Percentiles rank a stretch among this genome's conserved stretches.
Conservation (phyloP, 2,113 vertebrate genomes). For the Corythoichthys intestinalis region DNA sequence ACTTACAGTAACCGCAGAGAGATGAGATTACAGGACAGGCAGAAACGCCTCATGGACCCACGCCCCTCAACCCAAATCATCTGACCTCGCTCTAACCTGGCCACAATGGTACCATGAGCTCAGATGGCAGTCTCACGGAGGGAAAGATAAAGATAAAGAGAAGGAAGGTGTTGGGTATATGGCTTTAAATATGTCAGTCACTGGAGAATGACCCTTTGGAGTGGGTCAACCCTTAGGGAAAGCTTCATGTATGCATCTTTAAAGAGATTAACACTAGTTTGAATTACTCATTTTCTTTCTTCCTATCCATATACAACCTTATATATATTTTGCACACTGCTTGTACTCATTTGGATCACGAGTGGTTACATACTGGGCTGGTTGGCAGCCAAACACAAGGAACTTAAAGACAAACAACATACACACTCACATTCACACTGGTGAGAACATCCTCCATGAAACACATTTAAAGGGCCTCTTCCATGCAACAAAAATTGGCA, state of each 20-base stretch:
- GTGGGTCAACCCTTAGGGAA: conserved; percentile 41
- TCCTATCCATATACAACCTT: background rate
- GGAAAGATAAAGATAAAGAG: conserved; percentile 23
- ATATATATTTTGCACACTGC: background rate
- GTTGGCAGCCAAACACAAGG: background rate
- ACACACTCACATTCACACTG: background rate
- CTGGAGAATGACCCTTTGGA: conserved; percentile 23
- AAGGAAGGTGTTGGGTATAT: conserved; percentile 55
- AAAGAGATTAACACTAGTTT: conserved; percentile 10
- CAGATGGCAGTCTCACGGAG: conserved; percentile 45
- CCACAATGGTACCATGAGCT: conserved; percentile 53
- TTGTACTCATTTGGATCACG: background rate
- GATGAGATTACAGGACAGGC: conserved; percentile 59
- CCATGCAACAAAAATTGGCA: no score
- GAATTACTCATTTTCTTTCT: background rate
- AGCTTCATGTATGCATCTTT: conserved; percentile 13
- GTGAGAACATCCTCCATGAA: background rate
- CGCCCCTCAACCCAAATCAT: conserved; percentile 10
- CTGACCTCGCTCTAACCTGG: conserved; percentile 34
- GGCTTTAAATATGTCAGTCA: conserved; percentile 56
- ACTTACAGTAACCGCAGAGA: conserved; percentile 63
- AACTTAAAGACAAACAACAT: background rate
- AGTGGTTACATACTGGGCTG: background rate
- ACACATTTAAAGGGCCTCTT: no score
- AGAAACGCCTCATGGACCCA: conserved; percentile 22